Evolutionary conservation across 2,797 vertebrate species (phyloP).

Genomic region (Peromyscus melanophrys): DNA sequence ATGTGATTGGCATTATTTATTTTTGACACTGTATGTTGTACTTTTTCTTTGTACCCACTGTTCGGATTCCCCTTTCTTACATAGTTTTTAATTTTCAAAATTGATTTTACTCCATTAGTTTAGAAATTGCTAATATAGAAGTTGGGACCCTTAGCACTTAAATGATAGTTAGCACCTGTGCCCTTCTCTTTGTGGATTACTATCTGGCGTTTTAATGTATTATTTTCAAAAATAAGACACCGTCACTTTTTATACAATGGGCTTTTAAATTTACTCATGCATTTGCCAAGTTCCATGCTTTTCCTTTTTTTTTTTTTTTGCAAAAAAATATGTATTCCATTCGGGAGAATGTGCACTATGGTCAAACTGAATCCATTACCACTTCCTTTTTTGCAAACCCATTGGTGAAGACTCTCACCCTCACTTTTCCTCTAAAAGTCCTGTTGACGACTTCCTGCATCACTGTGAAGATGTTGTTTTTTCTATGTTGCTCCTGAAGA

Average conservation of each 20-base stretch:
- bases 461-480: neutral
- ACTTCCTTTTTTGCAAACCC: neutral
- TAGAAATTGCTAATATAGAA: neutral
- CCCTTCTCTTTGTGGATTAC: neutral
- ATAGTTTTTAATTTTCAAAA: neutral
- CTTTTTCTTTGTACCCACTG: neutral
- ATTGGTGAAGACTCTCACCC: neutral
- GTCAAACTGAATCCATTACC: neutral
- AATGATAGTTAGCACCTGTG: neutral
- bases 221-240: neutral
- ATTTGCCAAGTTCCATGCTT: slow-evolving; percentile 20
- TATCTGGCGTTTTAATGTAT: neutral
- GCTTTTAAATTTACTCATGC: neutral
- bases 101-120: slow-evolving; percentile 3
- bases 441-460: neutral
- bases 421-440: neutral
- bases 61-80: neutral
- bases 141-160: neutral
- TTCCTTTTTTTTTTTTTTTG: neutral
- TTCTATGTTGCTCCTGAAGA: neutral
- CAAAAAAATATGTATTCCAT: neutral
- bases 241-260: neutral
- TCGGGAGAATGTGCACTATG: neutral
- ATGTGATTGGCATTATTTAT: neutral
- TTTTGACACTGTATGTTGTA: neutral